A percentile compares a stretch with the other conserved stretches of the same genome.
phyloP scores from a whole-genome alignment of 2,113 vertebrate genomes.

The Chelonoidis abingdonii region DNA sequence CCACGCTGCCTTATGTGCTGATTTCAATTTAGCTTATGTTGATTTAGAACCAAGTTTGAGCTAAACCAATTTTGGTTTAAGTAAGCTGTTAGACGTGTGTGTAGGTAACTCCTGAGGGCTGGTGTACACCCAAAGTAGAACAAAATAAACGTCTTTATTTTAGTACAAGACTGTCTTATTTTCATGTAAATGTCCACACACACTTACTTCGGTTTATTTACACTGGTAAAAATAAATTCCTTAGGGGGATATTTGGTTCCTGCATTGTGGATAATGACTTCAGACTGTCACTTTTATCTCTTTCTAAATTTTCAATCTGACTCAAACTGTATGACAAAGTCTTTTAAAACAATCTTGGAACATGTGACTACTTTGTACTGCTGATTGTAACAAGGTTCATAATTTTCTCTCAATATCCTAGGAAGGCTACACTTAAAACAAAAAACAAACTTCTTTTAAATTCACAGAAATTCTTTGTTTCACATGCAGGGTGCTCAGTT shows the following conservation, averaged over 20 bases:
- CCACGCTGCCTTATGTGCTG: too few relatives aligned
- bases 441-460: neutral
- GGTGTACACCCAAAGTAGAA: neutral
- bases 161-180: neutral
- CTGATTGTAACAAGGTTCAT: neutral
- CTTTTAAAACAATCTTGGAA: neutral
- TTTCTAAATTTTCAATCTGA: too few relatives aligned
- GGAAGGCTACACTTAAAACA: neutral
- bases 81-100: neutral
- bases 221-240: neutral
- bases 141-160: neutral
- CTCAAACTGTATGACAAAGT: neutral
- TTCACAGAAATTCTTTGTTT: neutral
- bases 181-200: neutral
- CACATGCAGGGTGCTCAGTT: constrained; percentile 92
- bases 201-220: neutral
- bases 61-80: neutral
- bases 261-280: neutral
- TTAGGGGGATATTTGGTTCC: neutral
- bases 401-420: neutral
- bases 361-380: neutral
- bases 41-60: neutral
- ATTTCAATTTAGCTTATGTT: neutral
- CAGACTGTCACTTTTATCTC: neutral
- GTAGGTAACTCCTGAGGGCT: neutral